Percentiles rank a stretch among this genome's conserved stretches.
These are phyloP conservation scores for Mormyrops attenuatus DNA, from an alignment of 2,797 vertebrate species.

Conservation along the genomic window DNA sequence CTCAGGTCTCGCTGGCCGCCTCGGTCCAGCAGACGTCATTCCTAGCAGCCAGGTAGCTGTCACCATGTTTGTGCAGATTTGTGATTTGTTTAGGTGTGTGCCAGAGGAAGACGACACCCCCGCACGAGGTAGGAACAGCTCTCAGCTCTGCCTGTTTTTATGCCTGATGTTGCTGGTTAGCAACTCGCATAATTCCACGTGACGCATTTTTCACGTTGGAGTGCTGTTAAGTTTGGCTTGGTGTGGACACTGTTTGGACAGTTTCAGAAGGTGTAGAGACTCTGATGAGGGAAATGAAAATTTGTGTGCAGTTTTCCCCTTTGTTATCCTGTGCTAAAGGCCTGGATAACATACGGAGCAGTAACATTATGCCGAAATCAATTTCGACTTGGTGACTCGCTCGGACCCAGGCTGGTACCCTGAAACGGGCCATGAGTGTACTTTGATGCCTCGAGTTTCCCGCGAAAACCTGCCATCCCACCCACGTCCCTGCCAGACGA, in stretches of 20 bases:
- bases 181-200: neutral
- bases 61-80: neutral
- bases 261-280: neutral
- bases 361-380: slow-evolving; percentile 57
- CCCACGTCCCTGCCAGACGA: slow-evolving; percentile 43
- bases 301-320: slow-evolving; percentile 12
- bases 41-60: neutral
- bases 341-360: slow-evolving; percentile 46
- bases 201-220: neutral
- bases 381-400: slow-evolving; percentile 60
- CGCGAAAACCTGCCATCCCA: slow-evolving; percentile 41
- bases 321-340: slow-evolving; percentile 36
- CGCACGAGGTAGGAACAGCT: neutral
- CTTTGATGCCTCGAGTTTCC: slow-evolving; percentile 62
- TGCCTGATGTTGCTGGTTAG: neutral
- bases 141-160: neutral
- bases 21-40: neutral
- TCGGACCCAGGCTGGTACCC: slow-evolving; percentile 53
- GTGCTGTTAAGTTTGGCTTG: neutral
- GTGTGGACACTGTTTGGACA: neutral
- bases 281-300: neutral
- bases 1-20: neutral
- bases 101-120: too few relatives aligned
- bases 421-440: slow-evolving; percentile 50
- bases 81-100: neutral